Conservation (phyloP, 2,888 invertebrate species). For the Drosophila parthenogenetica region DNA sequence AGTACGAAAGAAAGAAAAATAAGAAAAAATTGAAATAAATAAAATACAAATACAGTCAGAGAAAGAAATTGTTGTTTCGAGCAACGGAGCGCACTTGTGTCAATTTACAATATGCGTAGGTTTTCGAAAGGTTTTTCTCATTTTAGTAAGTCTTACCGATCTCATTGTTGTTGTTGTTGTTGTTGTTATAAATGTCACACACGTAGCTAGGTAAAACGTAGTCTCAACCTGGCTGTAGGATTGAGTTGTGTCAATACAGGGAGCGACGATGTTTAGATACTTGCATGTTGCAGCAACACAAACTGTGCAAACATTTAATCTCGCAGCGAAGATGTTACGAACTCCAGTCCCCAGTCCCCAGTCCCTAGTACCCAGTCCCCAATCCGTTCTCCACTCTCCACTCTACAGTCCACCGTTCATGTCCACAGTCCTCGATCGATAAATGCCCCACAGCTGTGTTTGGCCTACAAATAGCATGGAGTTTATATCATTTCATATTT, state of each 20-base stretch:
- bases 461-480: conserved; percentile 58
- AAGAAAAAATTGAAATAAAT: conserved; percentile 28
- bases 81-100: conserved; percentile 65
- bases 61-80: conserved; percentile 46
- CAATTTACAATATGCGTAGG: conserved; percentile 75
- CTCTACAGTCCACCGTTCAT: conserved; percentile 6
- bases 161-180: conserved; percentile 3
- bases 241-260: conserved; percentile 62
- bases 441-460: conserved; percentile 59
- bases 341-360: conserved; percentile 9
- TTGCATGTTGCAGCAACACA: conserved; percentile 70
- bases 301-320: conserved; percentile 81
- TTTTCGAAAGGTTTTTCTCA: conserved; percentile 69
- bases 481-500: conserved; percentile 28
- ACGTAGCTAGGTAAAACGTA: conserved; percentile 55
- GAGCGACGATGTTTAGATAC: conserved; percentile 67
- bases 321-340: conserved; percentile 73
- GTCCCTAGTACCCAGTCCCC: neutral
- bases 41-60: conserved; percentile 31
- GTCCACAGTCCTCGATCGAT: conserved; percentile 38
- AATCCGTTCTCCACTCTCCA: neutral
- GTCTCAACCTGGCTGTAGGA: conserved; percentile 43
- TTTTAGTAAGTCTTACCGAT: conserved; percentile 20
- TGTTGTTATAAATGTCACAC: conserved; percentile 69
- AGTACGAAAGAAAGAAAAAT: conserved; percentile 18